phyloP scores from a whole-genome alignment of 2,113 vertebrate species.

The Ceratotherium simum region DNA sequence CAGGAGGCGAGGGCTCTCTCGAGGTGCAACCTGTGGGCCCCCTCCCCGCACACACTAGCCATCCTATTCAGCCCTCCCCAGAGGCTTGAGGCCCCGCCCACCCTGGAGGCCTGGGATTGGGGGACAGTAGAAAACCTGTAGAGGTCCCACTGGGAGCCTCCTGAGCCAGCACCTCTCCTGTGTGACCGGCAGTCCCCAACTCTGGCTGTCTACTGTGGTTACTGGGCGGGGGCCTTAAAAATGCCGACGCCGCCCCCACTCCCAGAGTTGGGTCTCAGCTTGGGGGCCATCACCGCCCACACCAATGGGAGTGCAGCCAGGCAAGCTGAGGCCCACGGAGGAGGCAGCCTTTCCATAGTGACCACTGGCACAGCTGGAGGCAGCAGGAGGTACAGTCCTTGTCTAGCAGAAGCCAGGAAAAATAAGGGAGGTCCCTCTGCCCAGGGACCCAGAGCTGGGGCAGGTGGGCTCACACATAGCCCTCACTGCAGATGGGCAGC shows the following conservation, averaged over 20 bases:
- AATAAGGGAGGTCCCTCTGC: not conserved
- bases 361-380: not conserved
- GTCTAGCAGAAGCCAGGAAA: fast-evolving
- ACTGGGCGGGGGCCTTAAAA: not conserved
- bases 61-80: not conserved
- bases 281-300: fast-evolving
- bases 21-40: not conserved
- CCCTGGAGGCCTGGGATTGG: not conserved
- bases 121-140: not conserved
- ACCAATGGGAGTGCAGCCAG: fast-evolving
- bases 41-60: not conserved
- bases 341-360: not conserved
- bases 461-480: not conserved
- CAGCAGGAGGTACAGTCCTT: not conserved
- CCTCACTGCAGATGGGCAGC: too few relatives aligned
- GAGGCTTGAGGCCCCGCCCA: too few relatives aligned
- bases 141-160: not conserved
- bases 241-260: not conserved
- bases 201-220: too few relatives aligned
- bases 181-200: not conserved
- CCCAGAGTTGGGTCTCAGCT: not conserved
- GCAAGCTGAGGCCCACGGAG: not conserved
- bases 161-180: not conserved
- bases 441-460: not conserved
- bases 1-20: not conserved